phyloP scores from a whole-genome alignment of 2,797 vertebrate genomes.

The Crenuchus spilurus region DNA sequence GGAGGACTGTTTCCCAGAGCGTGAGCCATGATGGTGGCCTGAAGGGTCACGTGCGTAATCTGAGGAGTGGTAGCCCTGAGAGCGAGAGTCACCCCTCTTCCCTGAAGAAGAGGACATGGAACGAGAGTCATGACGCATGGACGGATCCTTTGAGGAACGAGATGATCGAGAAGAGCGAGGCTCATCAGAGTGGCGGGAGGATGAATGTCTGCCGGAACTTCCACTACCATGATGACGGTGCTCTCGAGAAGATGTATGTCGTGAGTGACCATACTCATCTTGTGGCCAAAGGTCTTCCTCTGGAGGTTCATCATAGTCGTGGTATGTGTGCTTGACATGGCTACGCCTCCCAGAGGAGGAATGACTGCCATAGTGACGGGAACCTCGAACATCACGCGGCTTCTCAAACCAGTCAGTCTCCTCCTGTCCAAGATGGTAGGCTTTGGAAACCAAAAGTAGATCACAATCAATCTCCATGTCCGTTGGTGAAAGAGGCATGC shows the following conservation, averaged over 20 bases:
- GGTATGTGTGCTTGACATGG: slow-evolving; percentile 92
- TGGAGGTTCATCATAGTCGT: slow-evolving; percentile 93
- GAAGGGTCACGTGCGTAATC: slow-evolving; percentile 86
- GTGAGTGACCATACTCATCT: slow-evolving; percentile 86
- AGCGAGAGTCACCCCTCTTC: slow-evolving; percentile 85
- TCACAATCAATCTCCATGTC: slow-evolving; percentile 87
- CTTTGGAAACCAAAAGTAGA: slow-evolving; percentile 99
- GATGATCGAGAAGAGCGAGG: slow-evolving; percentile 83
- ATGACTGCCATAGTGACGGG: slow-evolving; percentile 89
- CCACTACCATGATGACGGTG: slow-evolving; percentile 88
- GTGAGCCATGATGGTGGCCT: slow-evolving; percentile 84
- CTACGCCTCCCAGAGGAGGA: slow-evolving; percentile 91
- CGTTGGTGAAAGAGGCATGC: slow-evolving; percentile 74
- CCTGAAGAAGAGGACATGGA: slow-evolving; percentile 80
- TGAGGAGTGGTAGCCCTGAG: slow-evolving; percentile 78
- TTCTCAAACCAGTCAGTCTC: slow-evolving; percentile 99
- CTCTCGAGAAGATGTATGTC: slow-evolving; percentile 83
- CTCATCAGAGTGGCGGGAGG: slow-evolving; percentile 88
- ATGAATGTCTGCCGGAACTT: slow-evolving; percentile 82
- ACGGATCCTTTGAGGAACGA: slow-evolving; percentile 87
- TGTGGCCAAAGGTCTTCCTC: slow-evolving; percentile 94
- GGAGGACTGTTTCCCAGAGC: slow-evolving; percentile 84
- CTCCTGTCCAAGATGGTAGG: slow-evolving; percentile 99
- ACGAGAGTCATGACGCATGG: slow-evolving; percentile 86
- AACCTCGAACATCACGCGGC: slow-evolving; percentile 88